Evolutionary conservation across 2,888 invertebrate genomes (phyloP).

Genomic region (Spodoptera littoralis): DNA sequence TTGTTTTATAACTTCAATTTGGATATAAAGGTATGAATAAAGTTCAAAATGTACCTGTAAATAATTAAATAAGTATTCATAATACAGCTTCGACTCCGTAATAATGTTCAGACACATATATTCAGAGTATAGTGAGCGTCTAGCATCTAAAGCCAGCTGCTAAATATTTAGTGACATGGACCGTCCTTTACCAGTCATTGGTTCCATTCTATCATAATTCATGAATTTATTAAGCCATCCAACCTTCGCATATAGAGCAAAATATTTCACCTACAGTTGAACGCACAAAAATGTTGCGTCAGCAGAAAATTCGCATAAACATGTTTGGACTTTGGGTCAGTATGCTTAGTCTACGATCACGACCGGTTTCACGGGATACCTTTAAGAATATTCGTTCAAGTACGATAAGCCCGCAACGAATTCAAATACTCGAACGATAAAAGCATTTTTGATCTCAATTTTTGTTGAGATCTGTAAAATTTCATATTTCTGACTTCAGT

Average conservation of each 20-base stretch:
- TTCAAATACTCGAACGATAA: slow-evolving; percentile 80
- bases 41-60: too few species aligned
- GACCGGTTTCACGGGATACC: slow-evolving; percentile 69
- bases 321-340: slow-evolving; percentile 61
- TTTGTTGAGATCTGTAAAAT: slow-evolving; percentile 73
- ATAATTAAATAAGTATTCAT: too few species aligned
- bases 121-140: neutral
- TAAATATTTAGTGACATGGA: neutral
- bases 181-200: neutral
- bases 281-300: slow-evolving; percentile 29
- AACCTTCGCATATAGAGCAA: neutral
- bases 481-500: slow-evolving; percentile 65
- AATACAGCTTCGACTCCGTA: too few species aligned
- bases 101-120: too few species aligned
- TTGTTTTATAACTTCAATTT: slow-evolving; percentile 6
- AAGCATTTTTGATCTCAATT: slow-evolving; percentile 77
- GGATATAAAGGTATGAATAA: neutral
- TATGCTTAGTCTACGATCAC: slow-evolving; percentile 66
- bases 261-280: slow-evolving; percentile 17
- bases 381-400: slow-evolving; percentile 76
- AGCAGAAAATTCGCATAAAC: slow-evolving; percentile 39
- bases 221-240: neutral
- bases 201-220: neutral
- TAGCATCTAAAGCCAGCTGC: neutral
- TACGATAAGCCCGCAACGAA: slow-evolving; percentile 72